A percentile compares a stretch with the other conserved stretches of the same genome.
These are phyloP conservation scores for Tetragnatha montana DNA, from an alignment of 2,888 invertebrate species.

Conservation along the genomic window DNA sequence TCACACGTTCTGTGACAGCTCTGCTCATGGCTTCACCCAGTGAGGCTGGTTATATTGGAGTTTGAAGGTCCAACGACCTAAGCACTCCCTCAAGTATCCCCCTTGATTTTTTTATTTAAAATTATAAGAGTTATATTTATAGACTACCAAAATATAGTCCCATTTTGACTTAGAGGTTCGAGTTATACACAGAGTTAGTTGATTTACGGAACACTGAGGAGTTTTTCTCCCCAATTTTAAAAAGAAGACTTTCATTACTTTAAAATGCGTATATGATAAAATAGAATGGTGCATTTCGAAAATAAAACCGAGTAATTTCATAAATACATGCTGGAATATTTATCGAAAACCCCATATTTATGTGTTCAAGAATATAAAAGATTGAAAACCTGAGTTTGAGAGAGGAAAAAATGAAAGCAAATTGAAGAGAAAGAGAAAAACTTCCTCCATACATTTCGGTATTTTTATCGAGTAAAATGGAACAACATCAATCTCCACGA, in stretches of 20 bases:
- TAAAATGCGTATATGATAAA: neutral
- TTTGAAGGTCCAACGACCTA: no score
- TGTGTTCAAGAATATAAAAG: neutral
- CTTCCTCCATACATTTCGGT: conserved; percentile 27
- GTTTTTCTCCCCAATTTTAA: neutral
- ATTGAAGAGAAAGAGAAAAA: conserved; percentile 61
- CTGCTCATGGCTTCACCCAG: no score
- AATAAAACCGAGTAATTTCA: neutral
- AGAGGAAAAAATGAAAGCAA: conserved; percentile 13
- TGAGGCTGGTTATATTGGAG: no score
- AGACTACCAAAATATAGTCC: no score
- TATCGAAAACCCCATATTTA: neutral
- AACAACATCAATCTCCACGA: conserved; percentile 52
- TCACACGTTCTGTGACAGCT: no score
- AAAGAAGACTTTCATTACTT: neutral
- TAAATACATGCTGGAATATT: neutral
- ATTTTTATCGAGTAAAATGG: conserved; percentile 43
- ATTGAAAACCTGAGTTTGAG: neutral
- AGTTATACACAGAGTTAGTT: no score
- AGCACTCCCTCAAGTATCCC: no score
- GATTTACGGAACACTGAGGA: no score
- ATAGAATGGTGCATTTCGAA: neutral
- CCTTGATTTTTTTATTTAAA: no score
- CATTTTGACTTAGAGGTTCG: no score
- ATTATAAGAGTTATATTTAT: no score